Base-by-base conservation (phyloP, 2,113 vertebrate genomes). In the Pipra filicauda region DNA sequence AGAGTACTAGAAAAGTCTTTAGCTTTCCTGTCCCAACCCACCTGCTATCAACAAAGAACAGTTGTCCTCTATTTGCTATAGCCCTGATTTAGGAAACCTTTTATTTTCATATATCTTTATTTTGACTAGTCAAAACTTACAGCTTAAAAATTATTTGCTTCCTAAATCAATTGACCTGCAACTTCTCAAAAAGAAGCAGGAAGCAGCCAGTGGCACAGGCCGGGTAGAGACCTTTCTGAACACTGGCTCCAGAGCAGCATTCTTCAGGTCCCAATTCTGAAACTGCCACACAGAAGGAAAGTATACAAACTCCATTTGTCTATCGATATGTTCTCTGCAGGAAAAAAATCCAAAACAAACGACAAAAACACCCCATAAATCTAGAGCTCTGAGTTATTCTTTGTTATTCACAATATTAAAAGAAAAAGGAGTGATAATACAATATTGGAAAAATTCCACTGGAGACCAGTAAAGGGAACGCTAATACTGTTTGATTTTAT, bases 111-210 rank as follows among this genome's bases (percentile, higher is more conserved):
- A 1, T 17, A 28, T 46, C 33, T 46, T 70, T 94, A 61, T 30
- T 71, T 46, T 88, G 70, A 87, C 30, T 78, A 87, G 70, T 59
- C 77, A 67, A 93, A 79, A 72, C 27, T 52, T 57, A 55, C 44
- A 89, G 28, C 48, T 22, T 8, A 26, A 7, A 72, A 64, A 43
- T 77, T 72, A 48, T 73, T 70, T 74, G 11, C 26, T 74, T 75
- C 54, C 57, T 67, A 66, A 85, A 51, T 52, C 27, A 64, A 17
- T 57, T 75, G 64, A 64, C 22, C 35, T 54, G 31, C 20, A 69
- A 17, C 12, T 74, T 78, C 35, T 70, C 31, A 43, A 59, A 55
- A 75, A 82, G 52, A 75, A 73, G 55, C 26, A 65, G 54, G 15
- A 52, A n/a, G 28, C 33, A 65, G 52, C 23, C 1, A 33, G 3